Percentiles rank a stretch among this genome's conserved stretches.
Conservation (phyloP, 1,140 invertebrate species). For the Drosophila melanogaster region DNA sequence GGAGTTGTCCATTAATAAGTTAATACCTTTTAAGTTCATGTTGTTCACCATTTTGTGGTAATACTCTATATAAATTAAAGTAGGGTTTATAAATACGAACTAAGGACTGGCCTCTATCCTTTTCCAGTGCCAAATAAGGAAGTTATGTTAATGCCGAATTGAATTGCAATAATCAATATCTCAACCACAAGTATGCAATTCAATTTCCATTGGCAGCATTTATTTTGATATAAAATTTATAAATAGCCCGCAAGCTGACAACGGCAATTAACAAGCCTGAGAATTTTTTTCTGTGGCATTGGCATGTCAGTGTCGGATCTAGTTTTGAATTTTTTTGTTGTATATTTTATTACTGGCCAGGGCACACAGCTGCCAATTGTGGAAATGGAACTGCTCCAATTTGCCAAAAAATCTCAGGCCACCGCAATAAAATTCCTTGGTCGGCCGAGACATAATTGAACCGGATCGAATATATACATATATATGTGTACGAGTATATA, state of each 20-base stretch:
- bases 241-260: slow-evolving; percentile 77
- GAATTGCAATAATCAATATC: slow-evolving; percentile 33
- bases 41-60: not conserved
- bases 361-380: slow-evolving; percentile 53
- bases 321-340: slow-evolving; percentile 5
- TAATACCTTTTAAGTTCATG: not conserved
- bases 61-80: no score
- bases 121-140: no score
- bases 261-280: slow-evolving; percentile 80
- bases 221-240: slow-evolving; percentile 59
- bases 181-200: slow-evolving; percentile 48
- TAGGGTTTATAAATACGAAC: no score
- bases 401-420: slow-evolving; percentile 69
- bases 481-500: slow-evolving; percentile 7
- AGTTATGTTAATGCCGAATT: no score
- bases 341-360: slow-evolving; percentile 2
- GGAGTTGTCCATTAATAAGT: slow-evolving; percentile 23
- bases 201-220: slow-evolving; percentile 41
- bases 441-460: slow-evolving; percentile 67
- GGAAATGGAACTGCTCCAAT: slow-evolving; percentile 78
- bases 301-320: slow-evolving; percentile 62
- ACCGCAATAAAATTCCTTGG: slow-evolving; percentile 61
- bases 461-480: slow-evolving; percentile 53
- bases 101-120: no score
- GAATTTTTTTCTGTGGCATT: slow-evolving; percentile 67